These are phyloP conservation scores for Philaenus spumarius DNA, from an alignment of 1,140 invertebrate species.

Conservation along the genomic window DNA sequence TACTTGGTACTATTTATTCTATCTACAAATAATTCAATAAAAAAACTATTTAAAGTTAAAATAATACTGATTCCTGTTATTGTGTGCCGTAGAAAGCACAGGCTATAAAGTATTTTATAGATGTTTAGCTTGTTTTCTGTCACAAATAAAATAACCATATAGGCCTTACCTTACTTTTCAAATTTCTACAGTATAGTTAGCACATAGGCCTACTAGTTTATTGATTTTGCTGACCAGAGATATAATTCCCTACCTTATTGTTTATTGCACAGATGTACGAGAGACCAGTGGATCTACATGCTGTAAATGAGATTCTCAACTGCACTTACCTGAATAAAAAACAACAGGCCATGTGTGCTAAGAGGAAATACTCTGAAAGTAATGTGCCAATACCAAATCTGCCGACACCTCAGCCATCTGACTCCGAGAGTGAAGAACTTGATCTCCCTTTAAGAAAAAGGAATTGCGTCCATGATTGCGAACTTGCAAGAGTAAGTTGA, in stretches of 20 bases:
- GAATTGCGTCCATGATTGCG: slow-evolving; percentile 33
- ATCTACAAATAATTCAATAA: no score
- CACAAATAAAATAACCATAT: no score
- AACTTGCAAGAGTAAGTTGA: slow-evolving; percentile 39
- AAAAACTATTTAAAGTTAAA: no score
- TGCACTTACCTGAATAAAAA: slow-evolving; percentile 27
- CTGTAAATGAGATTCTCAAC: slow-evolving; percentile 35
- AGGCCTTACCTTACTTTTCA: no score
- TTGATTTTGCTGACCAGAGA: background rate
- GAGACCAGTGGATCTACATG: slow-evolving; percentile 38
- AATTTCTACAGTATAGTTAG: no score
- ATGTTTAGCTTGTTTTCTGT: no score
- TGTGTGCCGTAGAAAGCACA: no score
- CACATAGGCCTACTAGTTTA: background rate
- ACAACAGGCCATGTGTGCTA: slow-evolving; percentile 26
- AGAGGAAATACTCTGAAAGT: slow-evolving; percentile 32
- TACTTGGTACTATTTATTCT: no score
- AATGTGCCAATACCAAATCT: slow-evolving; percentile 28
- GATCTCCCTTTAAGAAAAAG: slow-evolving; percentile 32
- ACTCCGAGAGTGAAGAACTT: slow-evolving; percentile 44
- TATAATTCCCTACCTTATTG: background rate
- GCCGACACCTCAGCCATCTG: slow-evolving; percentile 46
- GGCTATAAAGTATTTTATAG: no score
- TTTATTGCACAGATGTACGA: slow-evolving; percentile 24
- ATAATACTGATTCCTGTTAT: no score